phyloP scores from a whole-genome alignment of 2,888 invertebrate species.

The Parnassius glacialis region DNA sequence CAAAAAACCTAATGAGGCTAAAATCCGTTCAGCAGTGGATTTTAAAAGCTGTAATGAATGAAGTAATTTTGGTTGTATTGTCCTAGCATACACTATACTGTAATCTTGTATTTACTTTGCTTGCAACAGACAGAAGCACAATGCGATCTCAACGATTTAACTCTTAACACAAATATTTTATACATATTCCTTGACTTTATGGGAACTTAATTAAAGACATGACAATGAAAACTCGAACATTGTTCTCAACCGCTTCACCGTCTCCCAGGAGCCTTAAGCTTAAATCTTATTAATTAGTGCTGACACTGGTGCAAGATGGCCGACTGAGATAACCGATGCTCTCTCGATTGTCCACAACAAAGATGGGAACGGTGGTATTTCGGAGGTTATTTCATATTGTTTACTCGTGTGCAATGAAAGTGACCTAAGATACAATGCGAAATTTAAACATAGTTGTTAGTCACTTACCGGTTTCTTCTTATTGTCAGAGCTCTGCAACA shows the following conservation, averaged over 20 bases:
- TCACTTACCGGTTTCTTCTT: constrained; percentile 7
- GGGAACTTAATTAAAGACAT: constrained; percentile 19
- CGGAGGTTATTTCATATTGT: constrained; percentile 36
- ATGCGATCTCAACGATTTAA: not conserved
- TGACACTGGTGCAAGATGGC: constrained; percentile 66
- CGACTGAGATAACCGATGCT: constrained; percentile 59
- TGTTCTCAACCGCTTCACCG: constrained; percentile 2
- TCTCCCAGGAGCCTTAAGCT: constrained; percentile 14
- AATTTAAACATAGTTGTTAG: not conserved
- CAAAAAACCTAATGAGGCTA: no score
- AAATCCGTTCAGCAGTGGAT: no score
- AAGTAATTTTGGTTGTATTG: no score
- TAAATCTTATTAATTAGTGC: constrained; percentile 54
- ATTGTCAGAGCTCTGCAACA: constrained; percentile 2
- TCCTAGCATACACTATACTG: no score
- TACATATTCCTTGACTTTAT: constrained; percentile 11
- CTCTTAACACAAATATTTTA: constrained; percentile 1
- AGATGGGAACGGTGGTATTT: constrained; percentile 39
- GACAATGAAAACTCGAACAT: constrained; percentile 18
- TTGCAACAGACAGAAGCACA: no score
- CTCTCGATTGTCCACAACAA: constrained; percentile 63
- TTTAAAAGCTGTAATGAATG: no score
- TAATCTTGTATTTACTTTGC: no score
- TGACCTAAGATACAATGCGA: not conserved
- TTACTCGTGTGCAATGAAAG: constrained; percentile 12